Conservation (phyloP, 2,888 invertebrate species). For the Oxystoma pomonae region DNA sequence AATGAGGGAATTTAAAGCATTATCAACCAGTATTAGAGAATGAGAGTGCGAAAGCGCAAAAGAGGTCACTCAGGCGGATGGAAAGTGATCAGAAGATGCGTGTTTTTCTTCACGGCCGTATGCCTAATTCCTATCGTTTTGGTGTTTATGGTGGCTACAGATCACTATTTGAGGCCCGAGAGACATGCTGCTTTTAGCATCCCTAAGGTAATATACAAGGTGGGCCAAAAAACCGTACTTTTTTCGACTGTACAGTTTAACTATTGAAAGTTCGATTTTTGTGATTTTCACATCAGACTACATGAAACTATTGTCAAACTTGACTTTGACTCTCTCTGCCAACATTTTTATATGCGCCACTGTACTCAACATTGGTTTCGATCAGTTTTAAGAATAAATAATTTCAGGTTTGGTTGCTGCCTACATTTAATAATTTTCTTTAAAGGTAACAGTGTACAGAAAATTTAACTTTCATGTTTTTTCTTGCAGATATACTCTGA, state of each 20-base stretch:
- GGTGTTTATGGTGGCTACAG: conserved; percentile 58
- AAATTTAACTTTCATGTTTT: neutral
- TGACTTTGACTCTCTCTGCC: too few species aligned
- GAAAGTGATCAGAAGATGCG: conserved; percentile 52
- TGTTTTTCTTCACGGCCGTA: conserved; percentile 58
- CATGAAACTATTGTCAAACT: too few species aligned
- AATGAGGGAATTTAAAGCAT: neutral
- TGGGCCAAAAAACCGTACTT: too few species aligned
- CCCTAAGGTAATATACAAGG: conserved; percentile 47
- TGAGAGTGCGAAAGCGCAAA: conserved; percentile 49
- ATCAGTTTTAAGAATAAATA: too few species aligned
- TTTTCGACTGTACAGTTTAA: too few species aligned
- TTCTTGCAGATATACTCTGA: neutral
- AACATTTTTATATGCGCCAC: too few species aligned
- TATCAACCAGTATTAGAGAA: conserved; percentile 8
- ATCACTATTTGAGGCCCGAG: conserved; percentile 58
- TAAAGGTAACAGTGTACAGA: neutral
- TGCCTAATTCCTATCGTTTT: conserved; percentile 58
- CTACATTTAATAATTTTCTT: neutral
- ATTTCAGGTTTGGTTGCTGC: neutral
- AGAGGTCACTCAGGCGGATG: conserved; percentile 42
- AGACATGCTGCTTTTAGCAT: conserved; percentile 28
- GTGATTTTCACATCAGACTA: too few species aligned
- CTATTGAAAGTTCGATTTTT: too few species aligned
- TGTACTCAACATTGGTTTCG: too few species aligned